Evolutionary conservation across 2,888 invertebrate species (phyloP), one percentile per base, ranked within the genome.

Genomic region (Theretra japonica): DNA sequence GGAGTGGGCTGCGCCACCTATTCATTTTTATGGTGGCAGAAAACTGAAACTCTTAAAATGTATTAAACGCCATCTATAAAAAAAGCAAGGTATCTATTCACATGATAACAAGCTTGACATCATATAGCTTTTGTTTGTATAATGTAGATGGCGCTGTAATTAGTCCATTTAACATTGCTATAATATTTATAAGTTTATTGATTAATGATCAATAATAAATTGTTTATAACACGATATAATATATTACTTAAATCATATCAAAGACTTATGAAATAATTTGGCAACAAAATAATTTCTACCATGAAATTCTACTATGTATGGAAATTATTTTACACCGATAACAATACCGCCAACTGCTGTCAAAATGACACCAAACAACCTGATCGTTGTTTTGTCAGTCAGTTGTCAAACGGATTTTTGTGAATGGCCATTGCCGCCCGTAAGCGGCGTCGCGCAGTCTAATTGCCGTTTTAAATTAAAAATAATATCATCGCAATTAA

Each of bases 371-470:
- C 70, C 65, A 53, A 69, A 59, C 62, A 50, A 70, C 74, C 75
- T 75, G 74, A 73, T 71, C 60, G 75, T 75, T 73, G 72, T 69
- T 53, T 71, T 72, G 50, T 75, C 75, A 76, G 75, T 81, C 77
- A 84, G 84, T 84, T 86, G 85, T 83, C 83, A 83, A 85, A 81
- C 78, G 79, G 75, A 75, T 79, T 76, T 74, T 78, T 77, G 76
- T 77, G 78, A 75, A 76, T 71, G 77, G 68, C 69, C 73, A 78
- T 6, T 75, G 76, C 76, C 79, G 74, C 62, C 48, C 33, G 70
- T 19, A 30, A 57, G 21, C 65, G 56, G 62, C 33, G 25, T 56
- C 62, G 53, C 56, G 74, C 70, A 73, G 71, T 58, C 2, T 71
- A 73, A 75, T 73, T 76, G 70, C 73, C 71, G 77, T 75, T 74